These are phyloP conservation scores for Tachina fera DNA, from an alignment of 2,888 invertebrate species.

Conservation along the genomic window DNA sequence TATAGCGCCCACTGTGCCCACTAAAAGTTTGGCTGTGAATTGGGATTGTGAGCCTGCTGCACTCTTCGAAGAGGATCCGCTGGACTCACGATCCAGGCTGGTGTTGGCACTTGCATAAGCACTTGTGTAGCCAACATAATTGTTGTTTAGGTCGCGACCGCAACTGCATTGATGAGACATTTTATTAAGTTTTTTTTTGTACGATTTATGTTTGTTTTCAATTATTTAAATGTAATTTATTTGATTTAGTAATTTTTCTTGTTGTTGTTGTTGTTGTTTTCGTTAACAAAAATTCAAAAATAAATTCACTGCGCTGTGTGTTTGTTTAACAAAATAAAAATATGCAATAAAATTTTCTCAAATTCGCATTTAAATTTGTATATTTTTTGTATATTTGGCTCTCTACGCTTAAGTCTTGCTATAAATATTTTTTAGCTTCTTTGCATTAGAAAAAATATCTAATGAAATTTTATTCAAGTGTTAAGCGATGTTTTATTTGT, in stretches of 20 bases:
- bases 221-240: slow-evolving; percentile 11
- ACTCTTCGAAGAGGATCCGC: slow-evolving; percentile 73
- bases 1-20: slow-evolving; percentile 89
- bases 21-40: slow-evolving; percentile 89
- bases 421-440: slow-evolving; percentile 13
- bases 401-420: slow-evolving; percentile 18
- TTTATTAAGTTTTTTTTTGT: slow-evolving; percentile 69
- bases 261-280: neutral
- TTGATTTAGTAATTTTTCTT: neutral
- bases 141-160: slow-evolving; percentile 83
- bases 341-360: slow-evolving; percentile 18
- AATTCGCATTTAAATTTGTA: slow-evolving; percentile 13
- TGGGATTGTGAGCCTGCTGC: slow-evolving; percentile 80
- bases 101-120: slow-evolving; percentile 82
- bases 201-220: slow-evolving; percentile 47
- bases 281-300: neutral
- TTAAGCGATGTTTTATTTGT: slow-evolving; percentile 47
- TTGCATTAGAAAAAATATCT: slow-evolving; percentile 48
- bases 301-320: slow-evolving; percentile 3
- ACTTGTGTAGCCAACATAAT: slow-evolving; percentile 82
- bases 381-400: slow-evolving; percentile 4
- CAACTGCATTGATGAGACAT: slow-evolving; percentile 84
- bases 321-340: neutral
- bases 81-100: slow-evolving; percentile 80
- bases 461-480: slow-evolving; percentile 56